Conservation (phyloP, 2,888 invertebrate genomes). For the Conistra vaccinii region DNA sequence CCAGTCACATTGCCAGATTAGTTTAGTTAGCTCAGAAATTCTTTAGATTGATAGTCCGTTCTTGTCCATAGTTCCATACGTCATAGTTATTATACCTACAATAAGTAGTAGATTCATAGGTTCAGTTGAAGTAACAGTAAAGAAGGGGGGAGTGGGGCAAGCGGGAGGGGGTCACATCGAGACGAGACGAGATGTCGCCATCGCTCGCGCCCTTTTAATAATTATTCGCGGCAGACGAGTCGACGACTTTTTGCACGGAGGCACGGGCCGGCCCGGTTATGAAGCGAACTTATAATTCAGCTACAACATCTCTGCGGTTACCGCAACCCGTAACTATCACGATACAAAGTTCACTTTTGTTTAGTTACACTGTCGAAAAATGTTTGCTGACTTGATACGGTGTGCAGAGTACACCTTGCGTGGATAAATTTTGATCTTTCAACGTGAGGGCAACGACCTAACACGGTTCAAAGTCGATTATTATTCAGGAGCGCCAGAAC, state of each 20-base stretch:
- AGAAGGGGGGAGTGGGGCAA: constrained; percentile 58
- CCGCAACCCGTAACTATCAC: constrained; percentile 61
- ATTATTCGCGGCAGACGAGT: constrained; percentile 82
- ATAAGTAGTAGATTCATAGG: constrained; percentile 47
- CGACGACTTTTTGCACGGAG: constrained; percentile 81
- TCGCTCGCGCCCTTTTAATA: constrained; percentile 80
- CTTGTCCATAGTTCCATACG: not conserved
- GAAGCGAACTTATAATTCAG: constrained; percentile 70
- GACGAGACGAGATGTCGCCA: constrained; percentile 86
- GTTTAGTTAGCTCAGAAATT: constrained; percentile 5
- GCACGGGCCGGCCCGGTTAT: constrained; percentile 72
- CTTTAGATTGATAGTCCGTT: constrained; percentile 4
- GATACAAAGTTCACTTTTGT: constrained; percentile 68
- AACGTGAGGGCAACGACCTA: constrained; percentile 70
- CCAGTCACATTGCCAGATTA: not conserved
- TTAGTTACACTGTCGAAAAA: constrained; percentile 34
- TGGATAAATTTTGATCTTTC: constrained; percentile 71
- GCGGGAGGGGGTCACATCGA: constrained; percentile 65
- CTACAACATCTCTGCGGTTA: constrained; percentile 57
- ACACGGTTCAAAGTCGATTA: constrained; percentile 57
- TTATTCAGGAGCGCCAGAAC: constrained; percentile 48
- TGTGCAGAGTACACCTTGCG: constrained; percentile 71
- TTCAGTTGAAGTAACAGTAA: constrained; percentile 62
- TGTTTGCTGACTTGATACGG: constrained; percentile 61
- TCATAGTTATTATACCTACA: constrained; percentile 17